These are phyloP conservation scores for Pilophorus perplexus DNA, from an alignment of 2,888 invertebrate species.

Conservation along the genomic window DNA sequence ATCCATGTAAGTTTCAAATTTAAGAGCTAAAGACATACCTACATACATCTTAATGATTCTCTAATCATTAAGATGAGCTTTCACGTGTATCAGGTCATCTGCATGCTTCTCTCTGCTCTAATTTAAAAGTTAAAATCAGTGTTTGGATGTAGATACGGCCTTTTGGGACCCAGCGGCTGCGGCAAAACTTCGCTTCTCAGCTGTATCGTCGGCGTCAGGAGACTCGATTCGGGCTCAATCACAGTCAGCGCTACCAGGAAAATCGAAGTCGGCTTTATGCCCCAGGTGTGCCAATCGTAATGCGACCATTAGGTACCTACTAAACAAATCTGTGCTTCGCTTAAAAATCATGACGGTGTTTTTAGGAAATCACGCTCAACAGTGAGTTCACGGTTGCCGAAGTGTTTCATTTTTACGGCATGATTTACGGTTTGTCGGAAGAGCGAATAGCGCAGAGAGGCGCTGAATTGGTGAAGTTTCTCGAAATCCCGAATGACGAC, in stretches of 20 bases:
- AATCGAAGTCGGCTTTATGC: constrained; percentile 52
- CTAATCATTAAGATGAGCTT: too few relatives aligned
- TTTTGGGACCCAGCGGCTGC: constrained; percentile 59
- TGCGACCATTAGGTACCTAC: neutral
- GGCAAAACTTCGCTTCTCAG: constrained; percentile 58
- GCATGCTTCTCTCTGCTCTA: neutral
- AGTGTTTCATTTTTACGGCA: constrained; percentile 44
- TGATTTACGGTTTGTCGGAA: constrained; percentile 40
- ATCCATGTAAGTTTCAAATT: constrained; percentile 76
- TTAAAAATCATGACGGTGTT: neutral
- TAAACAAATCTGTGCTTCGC: neutral
- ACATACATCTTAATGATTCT: too few relatives aligned
- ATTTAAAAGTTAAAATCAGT: too few relatives aligned
- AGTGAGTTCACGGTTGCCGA: constrained; percentile 44
- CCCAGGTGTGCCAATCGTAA: constrained; percentile 47
- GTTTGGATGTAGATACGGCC: constrained; percentile 58
- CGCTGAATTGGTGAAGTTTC: constrained; percentile 48
- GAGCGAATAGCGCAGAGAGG: constrained; percentile 49
- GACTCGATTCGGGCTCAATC: constrained; percentile 54
- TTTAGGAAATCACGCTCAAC: constrained; percentile 44
- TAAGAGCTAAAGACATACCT: too few relatives aligned
- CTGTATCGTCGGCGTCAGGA: constrained; percentile 55
- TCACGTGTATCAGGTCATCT: too few relatives aligned
- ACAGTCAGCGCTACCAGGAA: constrained; percentile 54
- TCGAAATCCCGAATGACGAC: constrained; percentile 48